Percentiles rank a stretch among this genome's conserved stretches.
These are phyloP conservation scores for Himalopsyche phryganea DNA, from an alignment of 1,140 invertebrate genomes.

Conservation along the genomic window DNA sequence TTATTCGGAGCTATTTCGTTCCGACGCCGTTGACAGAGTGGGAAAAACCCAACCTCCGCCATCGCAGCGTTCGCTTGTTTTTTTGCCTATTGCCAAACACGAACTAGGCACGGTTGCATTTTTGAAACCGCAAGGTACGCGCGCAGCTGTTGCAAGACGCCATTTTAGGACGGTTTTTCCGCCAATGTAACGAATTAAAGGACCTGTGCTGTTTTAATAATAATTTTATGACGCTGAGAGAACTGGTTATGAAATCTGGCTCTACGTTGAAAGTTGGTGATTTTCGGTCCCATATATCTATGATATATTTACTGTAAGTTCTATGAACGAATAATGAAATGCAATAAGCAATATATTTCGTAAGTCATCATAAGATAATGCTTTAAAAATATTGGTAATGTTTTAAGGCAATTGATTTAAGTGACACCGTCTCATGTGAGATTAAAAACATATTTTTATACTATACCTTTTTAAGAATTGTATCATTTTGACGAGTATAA, in stretches of 20 bases:
- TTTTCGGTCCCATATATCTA: constrained; percentile 93
- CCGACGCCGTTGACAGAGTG: background rate
- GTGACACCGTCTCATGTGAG: constrained; percentile 21
- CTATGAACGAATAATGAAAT: constrained; percentile 71
- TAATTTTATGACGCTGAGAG: background rate
- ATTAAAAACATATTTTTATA: constrained; percentile 4
- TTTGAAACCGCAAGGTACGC: too few relatives aligned
- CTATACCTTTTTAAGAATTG: too few relatives aligned
- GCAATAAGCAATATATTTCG: constrained; percentile 28
- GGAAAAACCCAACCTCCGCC: constrained; percentile 17
- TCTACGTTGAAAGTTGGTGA: constrained; percentile 58
- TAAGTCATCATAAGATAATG: constrained; percentile 20
- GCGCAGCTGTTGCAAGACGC: background rate
- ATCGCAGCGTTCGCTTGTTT: background rate
- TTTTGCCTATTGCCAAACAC: too few relatives aligned
- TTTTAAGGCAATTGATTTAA: background rate
- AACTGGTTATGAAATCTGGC: constrained; percentile 13
- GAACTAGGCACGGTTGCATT: too few relatives aligned
- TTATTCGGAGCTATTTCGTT: constrained; percentile 10
- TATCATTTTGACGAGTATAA: background rate
- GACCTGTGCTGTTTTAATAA: background rate
- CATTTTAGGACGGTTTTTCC: constrained; percentile 9
- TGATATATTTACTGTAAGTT: constrained; percentile 93
- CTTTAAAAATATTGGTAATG: constrained; percentile 23
- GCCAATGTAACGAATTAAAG: background rate